Evolutionary conservation across 2,113 vertebrate genomes (phyloP).

Genomic region (Engraulis encrasicolus): DNA sequence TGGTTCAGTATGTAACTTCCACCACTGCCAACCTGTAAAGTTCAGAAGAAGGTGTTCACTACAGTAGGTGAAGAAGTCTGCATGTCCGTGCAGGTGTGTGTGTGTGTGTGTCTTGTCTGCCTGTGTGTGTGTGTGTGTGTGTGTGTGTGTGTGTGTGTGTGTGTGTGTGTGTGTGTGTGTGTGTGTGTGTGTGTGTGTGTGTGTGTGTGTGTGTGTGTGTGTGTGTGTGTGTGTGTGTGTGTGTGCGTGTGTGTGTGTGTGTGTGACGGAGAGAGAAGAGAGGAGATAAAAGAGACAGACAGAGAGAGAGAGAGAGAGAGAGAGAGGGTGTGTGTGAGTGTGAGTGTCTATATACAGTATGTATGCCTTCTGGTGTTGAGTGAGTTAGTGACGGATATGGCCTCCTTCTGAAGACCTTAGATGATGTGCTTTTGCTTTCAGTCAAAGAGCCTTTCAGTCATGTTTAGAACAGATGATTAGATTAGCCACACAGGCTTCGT

Average conservation of each 20-base stretch:
- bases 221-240: not conserved
- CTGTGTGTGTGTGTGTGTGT: too few species aligned
- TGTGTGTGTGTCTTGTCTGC: too few species aligned
- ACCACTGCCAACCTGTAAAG: too few species aligned
- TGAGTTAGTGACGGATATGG: not conserved
- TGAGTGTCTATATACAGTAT: not conserved
- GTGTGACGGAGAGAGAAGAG: not conserved
- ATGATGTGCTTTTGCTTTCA: not conserved
- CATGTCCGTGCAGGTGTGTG: too few species aligned
- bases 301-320: too few species aligned
- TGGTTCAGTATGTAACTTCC: too few species aligned
- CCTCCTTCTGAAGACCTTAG: not conserved
- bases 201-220: not conserved
- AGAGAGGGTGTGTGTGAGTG: not conserved
- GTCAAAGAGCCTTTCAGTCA: not conserved
- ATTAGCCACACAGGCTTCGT: not conserved
- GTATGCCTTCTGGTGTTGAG: not conserved
- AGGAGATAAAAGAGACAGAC: too few species aligned
- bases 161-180: too few species aligned
- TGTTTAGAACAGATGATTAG: not conserved
- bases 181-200: slow-evolving; percentile 38
- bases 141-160: too few species aligned
- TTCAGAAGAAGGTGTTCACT: too few species aligned
- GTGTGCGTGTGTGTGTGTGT: too few species aligned
- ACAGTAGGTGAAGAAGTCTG: too few species aligned